Percentiles rank a stretch among this genome's conserved stretches.
These are phyloP conservation scores for Andinoacara biseriatus DNA, from an alignment of 2,113 vertebrate species.

Conservation along the genomic window DNA sequence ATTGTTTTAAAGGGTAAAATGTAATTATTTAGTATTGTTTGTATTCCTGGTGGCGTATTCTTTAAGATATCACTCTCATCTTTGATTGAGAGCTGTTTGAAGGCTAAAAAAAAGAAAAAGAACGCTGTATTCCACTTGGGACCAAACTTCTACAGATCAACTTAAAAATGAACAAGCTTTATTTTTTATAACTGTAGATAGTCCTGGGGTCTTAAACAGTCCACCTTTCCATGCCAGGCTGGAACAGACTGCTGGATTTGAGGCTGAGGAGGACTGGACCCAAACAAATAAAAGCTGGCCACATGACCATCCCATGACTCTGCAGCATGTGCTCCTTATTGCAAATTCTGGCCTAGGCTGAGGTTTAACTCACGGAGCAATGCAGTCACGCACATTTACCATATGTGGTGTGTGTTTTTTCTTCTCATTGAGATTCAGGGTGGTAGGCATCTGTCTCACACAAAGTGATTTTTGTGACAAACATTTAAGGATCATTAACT, in stretches of 20 bases:
- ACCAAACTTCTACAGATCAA: slow-evolving; percentile 67
- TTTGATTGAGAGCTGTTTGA: slow-evolving; percentile 57
- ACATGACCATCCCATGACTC: slow-evolving; percentile 67
- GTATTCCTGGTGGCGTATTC: slow-evolving; percentile 51
- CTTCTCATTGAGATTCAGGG: slow-evolving; percentile 15
- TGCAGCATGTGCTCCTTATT: slow-evolving; percentile 45
- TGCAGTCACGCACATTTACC: slow-evolving; percentile 23
- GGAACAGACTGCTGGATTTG: slow-evolving; percentile 1
- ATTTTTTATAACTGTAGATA: slow-evolving; percentile 62
- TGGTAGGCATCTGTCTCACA: slow-evolving; percentile 10
- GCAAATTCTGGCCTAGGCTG: slow-evolving; percentile 3
- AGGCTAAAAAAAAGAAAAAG: slow-evolving; percentile 20
- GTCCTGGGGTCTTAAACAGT: slow-evolving; percentile 31
- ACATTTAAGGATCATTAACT: slow-evolving; percentile 9
- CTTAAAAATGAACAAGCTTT: slow-evolving; percentile 55
- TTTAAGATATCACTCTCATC: slow-evolving; percentile 40
- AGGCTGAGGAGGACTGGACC: slow-evolving; percentile 8
- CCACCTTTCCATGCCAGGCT: slow-evolving; percentile 20
- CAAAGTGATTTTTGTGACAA: slow-evolving; percentile 17
- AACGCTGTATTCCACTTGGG: slow-evolving; percentile 56
- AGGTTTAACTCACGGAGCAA: slow-evolving; percentile 28
- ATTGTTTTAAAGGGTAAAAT: slow-evolving; percentile 48
- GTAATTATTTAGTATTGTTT: slow-evolving; percentile 60
- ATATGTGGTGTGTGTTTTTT: slow-evolving; percentile 21
- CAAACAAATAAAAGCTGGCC: slow-evolving; percentile 38